Evolutionary conservation across 1,140 invertebrate species (phyloP).

Genomic region (Drosophila insularis): DNA sequence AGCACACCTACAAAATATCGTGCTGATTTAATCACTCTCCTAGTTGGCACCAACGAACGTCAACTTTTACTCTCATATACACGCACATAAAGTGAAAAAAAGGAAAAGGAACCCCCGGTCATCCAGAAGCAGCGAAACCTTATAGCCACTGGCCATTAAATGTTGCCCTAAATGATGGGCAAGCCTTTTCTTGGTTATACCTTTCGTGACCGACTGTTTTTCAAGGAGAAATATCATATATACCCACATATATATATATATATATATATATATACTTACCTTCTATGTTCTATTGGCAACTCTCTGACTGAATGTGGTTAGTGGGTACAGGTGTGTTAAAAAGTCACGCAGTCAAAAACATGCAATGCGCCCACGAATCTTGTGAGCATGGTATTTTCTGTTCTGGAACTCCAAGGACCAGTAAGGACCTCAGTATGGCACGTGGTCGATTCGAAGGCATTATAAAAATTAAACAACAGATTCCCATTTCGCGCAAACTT

Average conservation of each 20-base stretch:
- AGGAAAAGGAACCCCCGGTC: conserved; percentile 35
- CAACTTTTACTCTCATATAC: conserved; percentile 70
- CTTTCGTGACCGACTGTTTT: conserved; percentile 77
- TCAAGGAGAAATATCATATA: conserved; percentile 63
- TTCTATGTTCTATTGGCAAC: conserved; percentile 7
- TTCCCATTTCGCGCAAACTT: conserved; percentile 30
- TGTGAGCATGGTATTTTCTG: conserved; percentile 60
- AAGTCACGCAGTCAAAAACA: conserved; percentile 73
- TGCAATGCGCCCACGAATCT: conserved; percentile 63
- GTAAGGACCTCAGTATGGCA: conserved; percentile 11
- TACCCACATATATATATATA: neutral
- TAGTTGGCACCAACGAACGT: conserved; percentile 72
- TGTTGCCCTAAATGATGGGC: conserved; percentile 78
- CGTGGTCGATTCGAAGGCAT: conserved; percentile 53
- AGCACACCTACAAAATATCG: conserved; percentile 78
- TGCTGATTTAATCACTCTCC: conserved; percentile 81
- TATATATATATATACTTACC: no score
- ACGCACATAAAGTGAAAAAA: conserved; percentile 47
- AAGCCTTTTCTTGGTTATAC: conserved; percentile 72
- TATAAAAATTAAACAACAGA: conserved; percentile 51
- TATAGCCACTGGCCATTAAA: conserved; percentile 78
- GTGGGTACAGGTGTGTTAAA: conserved; percentile 59
- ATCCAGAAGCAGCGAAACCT: conserved; percentile 56
- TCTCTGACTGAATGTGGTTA: conserved; percentile 26
- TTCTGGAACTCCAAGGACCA: conserved; percentile 53